These are phyloP conservation scores for Drosophila austrosaltans DNA, from an alignment of 2,888 invertebrate genomes.

Conservation along the genomic window DNA sequence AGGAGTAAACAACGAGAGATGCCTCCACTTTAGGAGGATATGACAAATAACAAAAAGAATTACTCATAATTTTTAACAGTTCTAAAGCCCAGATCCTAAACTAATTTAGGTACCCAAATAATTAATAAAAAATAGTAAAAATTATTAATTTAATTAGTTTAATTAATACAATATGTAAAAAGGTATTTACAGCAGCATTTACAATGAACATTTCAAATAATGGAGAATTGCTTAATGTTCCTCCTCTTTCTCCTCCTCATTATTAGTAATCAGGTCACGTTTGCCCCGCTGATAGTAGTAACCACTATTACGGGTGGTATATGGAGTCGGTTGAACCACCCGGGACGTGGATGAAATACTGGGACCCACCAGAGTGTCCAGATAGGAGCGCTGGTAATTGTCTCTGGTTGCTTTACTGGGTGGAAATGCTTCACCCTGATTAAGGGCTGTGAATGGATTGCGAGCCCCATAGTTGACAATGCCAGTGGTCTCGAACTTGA, in stretches of 20 bases:
- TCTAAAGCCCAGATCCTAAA: no score
- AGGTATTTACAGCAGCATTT: conserved; percentile 47
- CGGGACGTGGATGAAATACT: conserved; percentile 38
- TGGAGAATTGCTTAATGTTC: conserved; percentile 14
- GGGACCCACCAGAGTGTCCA: conserved; percentile 71
- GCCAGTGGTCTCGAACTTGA: conserved; percentile 72
- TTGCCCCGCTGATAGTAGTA: conserved; percentile 59
- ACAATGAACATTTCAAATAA: conserved; percentile 21
- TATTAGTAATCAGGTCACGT: conserved; percentile 11
- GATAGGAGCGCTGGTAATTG: conserved; percentile 71
- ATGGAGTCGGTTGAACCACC: conserved; percentile 28
- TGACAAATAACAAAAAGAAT: no score
- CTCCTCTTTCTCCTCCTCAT: conserved; percentile 16
- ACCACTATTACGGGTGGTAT: conserved; percentile 45
- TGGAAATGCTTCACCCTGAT: conserved; percentile 81
- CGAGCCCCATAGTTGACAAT: conserved; percentile 71
- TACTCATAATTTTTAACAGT: no score
- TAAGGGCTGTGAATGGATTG: conserved; percentile 82
- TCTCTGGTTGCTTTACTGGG: conserved; percentile 74
- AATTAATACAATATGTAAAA: conserved; percentile 73
- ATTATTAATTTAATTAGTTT: conserved; percentile 47
- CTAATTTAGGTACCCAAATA: no score
- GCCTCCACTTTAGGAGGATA: no score
- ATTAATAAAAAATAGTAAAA: neutral
- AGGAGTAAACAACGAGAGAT: no score